Base-by-base conservation (phyloP, 2,113 vertebrate species). In the Hydropotes inermis region DNA sequence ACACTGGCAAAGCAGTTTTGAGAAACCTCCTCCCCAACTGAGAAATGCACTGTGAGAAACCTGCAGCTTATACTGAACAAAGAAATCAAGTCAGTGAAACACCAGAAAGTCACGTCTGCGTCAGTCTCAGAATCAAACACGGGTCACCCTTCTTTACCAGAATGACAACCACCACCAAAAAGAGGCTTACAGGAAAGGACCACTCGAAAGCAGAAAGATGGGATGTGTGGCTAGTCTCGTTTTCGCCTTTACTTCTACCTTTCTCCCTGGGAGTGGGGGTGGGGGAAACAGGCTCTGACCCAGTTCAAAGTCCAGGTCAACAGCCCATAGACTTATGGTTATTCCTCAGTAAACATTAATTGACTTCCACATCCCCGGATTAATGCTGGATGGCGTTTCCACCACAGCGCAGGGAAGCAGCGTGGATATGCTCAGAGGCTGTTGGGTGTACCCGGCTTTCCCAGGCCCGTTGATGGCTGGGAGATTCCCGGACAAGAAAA, bases 1-100 rank as follows among this genome's bases (percentile, higher is more conserved):
- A 94, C 86, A 97, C 27, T 88, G 79, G 94, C 85, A 97, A 98
- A 97, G 89, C 94, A 94, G 57, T 98, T 98, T 97, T 98, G 98
- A 97, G 98, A 98, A 98, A 96, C 93, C 90, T 98, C 89, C 82
- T 97, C 92, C 94, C 98, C 96, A 97, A 95, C 84, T 96, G 58
- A 97, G 97, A 98, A 97, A 94, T 97, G 36, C 70, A 33, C 88
- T 83, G 52, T 97, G 94, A 97, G 97, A 98, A 98, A 98, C 14
- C 15, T 64, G 61, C 88, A 95, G 81, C 10, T 21, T 60, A 81
- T 19, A 86, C 79, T 9, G 9, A 94, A 94, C 61, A 94, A 91
- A 82, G 19, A 47, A 83, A 92, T 91, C 83, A 76, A 94, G 74
- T 61, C 25, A 94, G 83, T 94, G 70, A 94, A 83, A 95, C 36